A percentile compares a stretch with the other conserved stretches of the same genome.
Conservation (phyloP, 2,113 vertebrate species). For the Delphinus delphis region DNA sequence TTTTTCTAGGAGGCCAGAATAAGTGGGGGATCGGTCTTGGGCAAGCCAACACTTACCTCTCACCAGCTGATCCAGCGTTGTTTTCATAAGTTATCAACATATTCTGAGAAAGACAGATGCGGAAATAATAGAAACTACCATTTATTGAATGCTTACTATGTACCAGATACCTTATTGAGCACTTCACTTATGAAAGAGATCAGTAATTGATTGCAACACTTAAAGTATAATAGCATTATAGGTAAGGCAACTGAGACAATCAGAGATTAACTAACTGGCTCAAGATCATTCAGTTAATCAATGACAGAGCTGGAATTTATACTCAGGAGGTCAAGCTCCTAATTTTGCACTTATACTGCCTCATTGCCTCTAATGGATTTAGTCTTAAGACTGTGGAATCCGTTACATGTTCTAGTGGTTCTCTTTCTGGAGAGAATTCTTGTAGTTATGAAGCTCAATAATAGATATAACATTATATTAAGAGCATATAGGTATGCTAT, state of each 20-base stretch:
- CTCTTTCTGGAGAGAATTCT: background rate
- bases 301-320: background rate
- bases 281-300: background rate
- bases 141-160: background rate
- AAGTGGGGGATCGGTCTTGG: background rate
- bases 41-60: background rate
- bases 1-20: background rate
- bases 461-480: background rate
- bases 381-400: background rate
- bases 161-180: background rate
- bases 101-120: background rate
- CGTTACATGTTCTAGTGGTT: background rate
- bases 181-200: background rate
- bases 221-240: background rate
- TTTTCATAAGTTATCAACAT: background rate
- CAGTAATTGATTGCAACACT: background rate
- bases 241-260: background rate
- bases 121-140: background rate
- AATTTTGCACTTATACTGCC: background rate
- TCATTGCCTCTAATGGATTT: background rate
- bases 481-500: background rate
- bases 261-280: background rate
- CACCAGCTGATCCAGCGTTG: background rate
- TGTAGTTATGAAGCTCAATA: background rate
- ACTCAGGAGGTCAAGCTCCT: background rate